Base-by-base conservation (phyloP, 2,888 invertebrate genomes). In the Leptothorax acervorum region DNA sequence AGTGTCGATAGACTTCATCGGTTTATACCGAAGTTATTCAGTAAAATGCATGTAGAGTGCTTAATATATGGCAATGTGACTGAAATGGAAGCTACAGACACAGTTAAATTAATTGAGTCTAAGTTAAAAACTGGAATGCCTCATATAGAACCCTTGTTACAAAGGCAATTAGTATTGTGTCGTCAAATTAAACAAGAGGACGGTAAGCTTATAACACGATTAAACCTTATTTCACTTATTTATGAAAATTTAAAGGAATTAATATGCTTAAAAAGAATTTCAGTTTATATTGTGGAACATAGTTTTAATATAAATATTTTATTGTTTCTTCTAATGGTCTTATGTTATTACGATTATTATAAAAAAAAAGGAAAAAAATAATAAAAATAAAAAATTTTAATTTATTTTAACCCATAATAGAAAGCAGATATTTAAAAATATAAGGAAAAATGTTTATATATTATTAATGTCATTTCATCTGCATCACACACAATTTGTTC, bases 31-130 rank as follows among this genome's bases (percentile, higher is more conserved):
- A 96, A 97, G 74, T 96, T 99, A 89, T 96, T 99, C 65, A 96
- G 97, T 0, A 97, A 97, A 86, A 96, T 99, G 91, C 98, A 98
- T 94, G 96, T 99, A 1, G 99, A 99, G 93, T 97, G 97, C 83
- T 96, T 99, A 62, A 96, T 99, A 92, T 98, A 98, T 94, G 99
- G 99, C 3, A 99, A 99, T 94, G 95, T 97, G 0, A 97, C 97
- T 23, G 96, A 97, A 87, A 95, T 96, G 86, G 96, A 97, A 93
- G 98, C 99, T 4, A 93, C 97, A 15, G 95, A 96, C 42, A 95
- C 98, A 71, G 97, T 97, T 0, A 96, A 96, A 48, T 95, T 96
- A 6, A 96, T 99, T 0, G 98, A 98, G 94, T 95, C 95, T n/a
- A 96, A 96, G 93, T 95, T 94, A 87, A 96, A 95, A 65, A 92